Base-by-base conservation (phyloP, 2,888 invertebrate genomes). In the Helleia helle region DNA sequence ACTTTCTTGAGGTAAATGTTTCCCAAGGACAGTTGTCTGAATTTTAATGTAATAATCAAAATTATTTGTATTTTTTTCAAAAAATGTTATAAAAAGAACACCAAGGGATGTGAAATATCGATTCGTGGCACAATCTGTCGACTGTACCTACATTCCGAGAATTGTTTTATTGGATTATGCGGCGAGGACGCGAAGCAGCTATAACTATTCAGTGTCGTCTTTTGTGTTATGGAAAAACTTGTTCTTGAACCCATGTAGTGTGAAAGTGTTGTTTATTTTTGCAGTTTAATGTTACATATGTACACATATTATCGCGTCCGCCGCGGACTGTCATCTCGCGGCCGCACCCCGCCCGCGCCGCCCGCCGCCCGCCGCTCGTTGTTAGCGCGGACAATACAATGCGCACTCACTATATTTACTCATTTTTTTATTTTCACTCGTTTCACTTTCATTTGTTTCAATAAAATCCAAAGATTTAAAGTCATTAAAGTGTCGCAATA, bases 151-250 rank as follows among this genome's bases (percentile, higher is more conserved):
- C 84, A 83, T 84, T 83, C 83, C 75, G 55, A 50, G 71, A 67
- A 81, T 84, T 83, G 83, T 84, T 83, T 83, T 84, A 84, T 84
- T 84, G 81, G 81, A 81, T 81, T 84, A 84, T 83, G 81, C 80
- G 75, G 69, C 71, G 75, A 73, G 73, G 75, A 71, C 73, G 75
- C 76, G 80, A 73, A 80, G 79, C 73, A 81, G 80, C 84, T 84
- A 84, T 84, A 84, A 84, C 84, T 84, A 84, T 84, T 84, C 84
- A 84, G 80, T 76, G 84, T 81, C 72, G 83, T 81, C 84, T 84
- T 83, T 84, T 84, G 83, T 84, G 84, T 84, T 84, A 84, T 84
- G 84, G 84, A 84, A 84, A 84, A 84, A 84, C 84, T 84, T 84
- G 84, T 84, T 84, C 75, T 83, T 80, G 79, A 81, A 81, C 76